Percentiles rank a stretch among this genome's conserved stretches.
Evolutionary conservation across 2,888 invertebrate genomes (phyloP).

Genomic region (Eupithecia subfuscata): DNA sequence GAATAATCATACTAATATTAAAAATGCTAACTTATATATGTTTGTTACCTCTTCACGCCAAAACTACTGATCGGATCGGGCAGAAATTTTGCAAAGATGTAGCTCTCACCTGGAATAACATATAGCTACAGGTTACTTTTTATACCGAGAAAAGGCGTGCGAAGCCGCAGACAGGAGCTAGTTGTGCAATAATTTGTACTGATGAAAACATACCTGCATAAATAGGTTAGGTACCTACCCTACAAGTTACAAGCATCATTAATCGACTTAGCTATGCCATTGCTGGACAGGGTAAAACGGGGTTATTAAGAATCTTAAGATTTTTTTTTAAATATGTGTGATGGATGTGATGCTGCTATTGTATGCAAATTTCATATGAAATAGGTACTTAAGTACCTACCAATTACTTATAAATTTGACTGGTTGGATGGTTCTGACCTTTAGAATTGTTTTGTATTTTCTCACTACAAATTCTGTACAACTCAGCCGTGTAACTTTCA

Average conservation of each 20-base stretch:
- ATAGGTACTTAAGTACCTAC: background rate
- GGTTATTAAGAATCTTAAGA: background rate
- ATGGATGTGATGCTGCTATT: background rate
- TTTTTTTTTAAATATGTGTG: background rate
- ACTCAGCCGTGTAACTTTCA: background rate
- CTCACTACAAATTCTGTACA: background rate
- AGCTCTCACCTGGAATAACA: too few species aligned
- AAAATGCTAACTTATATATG: background rate
- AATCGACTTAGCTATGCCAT: background rate
- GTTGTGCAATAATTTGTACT: background rate
- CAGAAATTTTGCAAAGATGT: background rate
- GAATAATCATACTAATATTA: background rate
- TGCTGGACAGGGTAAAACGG: background rate
- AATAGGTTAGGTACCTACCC: background rate
- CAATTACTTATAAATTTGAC: background rate
- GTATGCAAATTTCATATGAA: conserved; percentile 2
- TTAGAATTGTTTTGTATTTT: background rate
- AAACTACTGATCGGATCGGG: background rate
- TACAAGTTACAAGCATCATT: background rate
- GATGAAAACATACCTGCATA: background rate
- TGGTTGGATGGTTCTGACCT: background rate
- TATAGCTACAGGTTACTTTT: background rate
- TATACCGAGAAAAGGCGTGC: background rate
- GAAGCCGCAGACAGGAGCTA: background rate
- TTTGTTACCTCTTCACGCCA: background rate